A percentile compares a stretch with the other conserved stretches of the same genome.
Conservation (phyloP, 2,113 vertebrate species). For the Indicator maculatus region DNA sequence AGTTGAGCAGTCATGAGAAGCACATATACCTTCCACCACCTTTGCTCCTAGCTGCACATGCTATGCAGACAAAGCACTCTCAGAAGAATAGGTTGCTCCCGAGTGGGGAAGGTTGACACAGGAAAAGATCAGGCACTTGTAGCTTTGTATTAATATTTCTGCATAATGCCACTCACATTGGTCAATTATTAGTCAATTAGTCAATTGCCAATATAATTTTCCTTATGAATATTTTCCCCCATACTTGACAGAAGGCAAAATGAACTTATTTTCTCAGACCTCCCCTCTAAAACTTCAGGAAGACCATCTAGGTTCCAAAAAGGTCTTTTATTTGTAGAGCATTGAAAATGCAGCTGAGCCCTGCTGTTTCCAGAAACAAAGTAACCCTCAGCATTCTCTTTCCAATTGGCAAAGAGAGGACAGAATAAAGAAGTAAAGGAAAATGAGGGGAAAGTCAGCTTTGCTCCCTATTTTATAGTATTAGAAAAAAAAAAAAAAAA, state of each 20-base stretch:
- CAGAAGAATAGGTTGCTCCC: neutral
- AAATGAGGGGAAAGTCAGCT: conserved; percentile 26
- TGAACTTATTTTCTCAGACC: neutral
- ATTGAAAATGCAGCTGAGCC: conserved; percentile 4
- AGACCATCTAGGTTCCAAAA: neutral
- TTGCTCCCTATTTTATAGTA: conserved; percentile 40
- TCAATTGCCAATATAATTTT: neutral
- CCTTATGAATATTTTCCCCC: neutral
- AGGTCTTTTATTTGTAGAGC: conserved; percentile 7
- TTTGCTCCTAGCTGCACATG: neutral
- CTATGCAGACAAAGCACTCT: neutral
- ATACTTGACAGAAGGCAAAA: neutral
- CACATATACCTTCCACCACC: neutral
- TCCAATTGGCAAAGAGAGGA: conserved; percentile 46
- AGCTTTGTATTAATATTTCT: neutral
- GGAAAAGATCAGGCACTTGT: neutral
- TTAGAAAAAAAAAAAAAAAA: conserved; percentile 14
- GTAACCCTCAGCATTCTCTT: neutral
- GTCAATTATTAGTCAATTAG: neutral
- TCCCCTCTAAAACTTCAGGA: neutral
- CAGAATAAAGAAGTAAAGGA: conserved; percentile 45
- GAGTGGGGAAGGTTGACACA: neutral
- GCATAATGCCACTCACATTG: neutral
- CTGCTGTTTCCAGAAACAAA: conserved; percentile 26
- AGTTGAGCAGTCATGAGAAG: neutral